These are phyloP conservation scores for Psittacara wagleri DNA, from an alignment of 2,113 vertebrate species.

Conservation along the genomic window DNA sequence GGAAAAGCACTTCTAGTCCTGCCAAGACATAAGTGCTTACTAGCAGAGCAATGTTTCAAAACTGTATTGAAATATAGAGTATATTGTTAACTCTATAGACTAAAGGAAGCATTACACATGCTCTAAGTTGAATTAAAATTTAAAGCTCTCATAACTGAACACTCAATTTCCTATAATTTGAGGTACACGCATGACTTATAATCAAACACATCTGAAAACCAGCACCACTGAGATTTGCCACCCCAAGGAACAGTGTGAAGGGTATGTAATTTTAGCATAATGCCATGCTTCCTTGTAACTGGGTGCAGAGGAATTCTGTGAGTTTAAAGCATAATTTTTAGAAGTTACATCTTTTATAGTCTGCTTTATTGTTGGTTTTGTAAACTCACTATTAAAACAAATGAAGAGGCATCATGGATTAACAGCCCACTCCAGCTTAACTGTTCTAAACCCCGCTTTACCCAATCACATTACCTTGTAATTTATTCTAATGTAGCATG, in stretches of 20 bases:
- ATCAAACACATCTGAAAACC: constrained; percentile 20
- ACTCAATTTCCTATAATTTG: neutral
- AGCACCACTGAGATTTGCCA: neutral
- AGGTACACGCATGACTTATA: neutral
- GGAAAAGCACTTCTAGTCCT: constrained; percentile 13
- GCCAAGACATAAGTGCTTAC: constrained; percentile 33
- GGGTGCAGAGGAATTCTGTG: neutral
- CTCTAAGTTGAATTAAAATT: neutral
- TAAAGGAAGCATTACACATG: neutral
- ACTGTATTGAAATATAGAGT: neutral
- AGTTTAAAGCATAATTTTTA: neutral
- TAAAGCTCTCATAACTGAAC: neutral
- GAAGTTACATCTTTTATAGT: neutral
- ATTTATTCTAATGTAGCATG: neutral
- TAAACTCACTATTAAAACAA: neutral
- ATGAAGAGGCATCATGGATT: neutral
- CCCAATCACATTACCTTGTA: neutral
- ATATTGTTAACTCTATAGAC: neutral
- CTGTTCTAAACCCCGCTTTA: neutral
- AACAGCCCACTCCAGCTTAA: neutral
- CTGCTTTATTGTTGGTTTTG: neutral
- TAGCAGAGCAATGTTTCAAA: constrained; percentile 30
- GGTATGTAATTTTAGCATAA: neutral
- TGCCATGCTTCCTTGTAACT: neutral
- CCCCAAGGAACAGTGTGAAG: neutral